Conservation (phyloP, 2,888 invertebrate genomes). For the Microctonus aethiopoides region DNA sequence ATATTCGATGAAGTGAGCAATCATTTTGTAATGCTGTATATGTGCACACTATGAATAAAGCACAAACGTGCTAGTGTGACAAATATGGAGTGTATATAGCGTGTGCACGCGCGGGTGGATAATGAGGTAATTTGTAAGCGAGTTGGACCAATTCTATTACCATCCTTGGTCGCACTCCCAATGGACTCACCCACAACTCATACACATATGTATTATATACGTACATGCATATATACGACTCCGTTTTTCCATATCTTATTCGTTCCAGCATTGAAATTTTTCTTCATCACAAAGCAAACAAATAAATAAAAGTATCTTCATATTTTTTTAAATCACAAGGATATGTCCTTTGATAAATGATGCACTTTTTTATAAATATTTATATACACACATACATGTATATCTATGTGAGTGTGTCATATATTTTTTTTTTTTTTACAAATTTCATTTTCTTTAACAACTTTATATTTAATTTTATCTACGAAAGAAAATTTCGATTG, state of each 20-base stretch:
- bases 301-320: neutral
- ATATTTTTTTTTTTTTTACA: too few species aligned
- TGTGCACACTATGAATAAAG: neutral
- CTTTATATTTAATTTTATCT: neutral
- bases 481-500: neutral
- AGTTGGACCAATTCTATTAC: conserved; percentile 15
- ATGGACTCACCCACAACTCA: conserved; percentile 15
- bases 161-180: conserved; percentile 13
- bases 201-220: conserved; percentile 9
- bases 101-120: conserved; percentile 27
- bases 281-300: too few species aligned
- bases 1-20: conserved; percentile 2
- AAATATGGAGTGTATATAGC: conserved; percentile 15
- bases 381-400: neutral
- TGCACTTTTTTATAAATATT: neutral
- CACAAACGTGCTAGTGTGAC: neutral
- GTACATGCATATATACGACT: neutral
- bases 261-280: neutral
- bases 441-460: neutral
- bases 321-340: too few species aligned
- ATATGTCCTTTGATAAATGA: neutral
- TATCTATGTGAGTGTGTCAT: too few species aligned
- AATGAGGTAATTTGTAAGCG: conserved; percentile 44
- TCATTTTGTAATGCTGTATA: neutral
- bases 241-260: neutral